phyloP scores from a whole-genome alignment of 2,888 invertebrate genomes.

The Phengaris alcon region DNA sequence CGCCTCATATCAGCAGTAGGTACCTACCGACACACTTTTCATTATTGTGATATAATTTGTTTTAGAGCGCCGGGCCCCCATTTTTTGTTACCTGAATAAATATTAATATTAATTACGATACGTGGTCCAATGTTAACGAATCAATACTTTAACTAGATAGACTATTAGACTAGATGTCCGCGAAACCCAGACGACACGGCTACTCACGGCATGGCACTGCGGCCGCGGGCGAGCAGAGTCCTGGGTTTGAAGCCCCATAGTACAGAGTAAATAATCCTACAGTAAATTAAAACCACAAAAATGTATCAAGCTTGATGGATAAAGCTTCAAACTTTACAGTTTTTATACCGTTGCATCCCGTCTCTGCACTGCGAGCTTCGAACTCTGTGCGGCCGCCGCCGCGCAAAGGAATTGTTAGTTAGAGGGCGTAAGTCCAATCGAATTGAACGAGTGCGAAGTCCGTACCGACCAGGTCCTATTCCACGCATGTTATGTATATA shows the following conservation, averaged over 20 bases:
- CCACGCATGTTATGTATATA: slow-evolving; percentile 49
- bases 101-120: slow-evolving; percentile 76
- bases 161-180: slow-evolving; percentile 47
- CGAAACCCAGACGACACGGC: not conserved
- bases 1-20: slow-evolving; percentile 54
- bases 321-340: too few relatives aligned
- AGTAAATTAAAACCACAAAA: too few relatives aligned
- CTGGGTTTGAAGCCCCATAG: too few relatives aligned
- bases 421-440: slow-evolving; percentile 39
- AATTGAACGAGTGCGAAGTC: slow-evolving; percentile 36
- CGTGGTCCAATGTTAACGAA: slow-evolving; percentile 79
- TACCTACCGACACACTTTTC: slow-evolving; percentile 30
- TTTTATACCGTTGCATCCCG: too few relatives aligned
- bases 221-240: not conserved
- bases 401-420: slow-evolving; percentile 36
- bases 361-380: slow-evolving; percentile 27
- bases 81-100: slow-evolving; percentile 80
- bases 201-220: not conserved
- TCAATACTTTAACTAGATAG: slow-evolving; percentile 76
- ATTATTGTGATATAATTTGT: slow-evolving; percentile 38
- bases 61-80: slow-evolving; percentile 57
- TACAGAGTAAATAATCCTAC: not conserved
- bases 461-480: slow-evolving; percentile 32
- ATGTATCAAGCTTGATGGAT: too few relatives aligned
- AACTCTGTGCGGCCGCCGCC: slow-evolving; percentile 36